A percentile compares a stretch with the other conserved stretches of the same genome.
Conservation (phyloP, 2,797 vertebrate species). For the Capromys pilorides region DNA sequence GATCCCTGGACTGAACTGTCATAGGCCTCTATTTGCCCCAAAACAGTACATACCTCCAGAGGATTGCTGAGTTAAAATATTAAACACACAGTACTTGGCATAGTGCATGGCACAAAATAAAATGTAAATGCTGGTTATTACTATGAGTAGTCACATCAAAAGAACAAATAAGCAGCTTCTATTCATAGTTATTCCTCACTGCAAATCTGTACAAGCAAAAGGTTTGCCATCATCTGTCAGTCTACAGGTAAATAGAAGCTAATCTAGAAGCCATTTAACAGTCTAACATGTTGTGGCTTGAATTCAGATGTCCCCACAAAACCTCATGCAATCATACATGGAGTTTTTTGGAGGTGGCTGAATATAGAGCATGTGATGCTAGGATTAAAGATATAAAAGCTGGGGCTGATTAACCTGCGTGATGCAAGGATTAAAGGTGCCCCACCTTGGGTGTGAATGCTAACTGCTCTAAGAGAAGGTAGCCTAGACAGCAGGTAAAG, state of each 20-base stretch:
- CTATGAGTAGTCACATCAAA: conserved; percentile 27
- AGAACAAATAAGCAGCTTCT: background rate
- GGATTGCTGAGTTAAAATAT: background rate
- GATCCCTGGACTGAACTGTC: background rate
- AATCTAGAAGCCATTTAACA: background rate
- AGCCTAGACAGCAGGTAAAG: background rate
- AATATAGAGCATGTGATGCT: background rate
- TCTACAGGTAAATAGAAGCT: background rate
- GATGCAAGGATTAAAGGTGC: background rate
- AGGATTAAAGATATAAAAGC: background rate
- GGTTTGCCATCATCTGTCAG: background rate
- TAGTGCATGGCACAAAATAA: background rate
- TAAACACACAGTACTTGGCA: background rate
- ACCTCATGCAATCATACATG: background rate
- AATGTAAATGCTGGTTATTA: background rate
- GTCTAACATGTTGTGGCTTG: background rate
- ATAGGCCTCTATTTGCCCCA: background rate
- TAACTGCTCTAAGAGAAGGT: background rate
- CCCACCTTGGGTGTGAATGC: too few relatives aligned
- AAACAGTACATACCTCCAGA: background rate
- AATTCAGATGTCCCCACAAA: background rate
- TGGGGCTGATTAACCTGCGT: background rate
- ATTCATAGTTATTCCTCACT: background rate
- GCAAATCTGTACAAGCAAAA: background rate
- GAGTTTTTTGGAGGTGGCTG: too few relatives aligned